Conservation (phyloP, 2,888 invertebrate genomes). For the Brassicogethes aeneus region DNA sequence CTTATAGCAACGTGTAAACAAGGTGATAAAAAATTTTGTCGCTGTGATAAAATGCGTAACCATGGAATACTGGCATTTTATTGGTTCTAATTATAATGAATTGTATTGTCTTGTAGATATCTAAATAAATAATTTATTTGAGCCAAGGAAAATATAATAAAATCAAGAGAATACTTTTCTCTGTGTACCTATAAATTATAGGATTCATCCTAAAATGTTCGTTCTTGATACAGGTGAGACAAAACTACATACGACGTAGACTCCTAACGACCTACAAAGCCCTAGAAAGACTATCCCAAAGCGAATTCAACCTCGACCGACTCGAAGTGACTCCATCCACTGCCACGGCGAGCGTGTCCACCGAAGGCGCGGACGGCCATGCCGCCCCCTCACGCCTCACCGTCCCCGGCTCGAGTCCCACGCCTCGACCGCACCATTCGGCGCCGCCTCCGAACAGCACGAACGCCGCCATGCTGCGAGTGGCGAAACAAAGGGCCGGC, state of each 20-base stretch:
- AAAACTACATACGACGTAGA: conserved; percentile 70
- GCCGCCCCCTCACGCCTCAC: conserved; percentile 34
- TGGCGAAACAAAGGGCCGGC: conserved; percentile 41
- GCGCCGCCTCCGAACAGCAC: conserved; percentile 37
- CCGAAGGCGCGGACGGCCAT: conserved; percentile 13
- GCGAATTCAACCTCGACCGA: conserved; percentile 74
- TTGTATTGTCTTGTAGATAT: no score
- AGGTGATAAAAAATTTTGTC: no score
- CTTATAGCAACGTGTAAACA: no score
- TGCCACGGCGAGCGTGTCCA: conserved; percentile 35
- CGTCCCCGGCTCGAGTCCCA: conserved; percentile 31
- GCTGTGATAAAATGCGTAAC: no score
- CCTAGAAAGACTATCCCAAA: conserved; percentile 70
- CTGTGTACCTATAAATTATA: no score
- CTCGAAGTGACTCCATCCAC: conserved; percentile 54
- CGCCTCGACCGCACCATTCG: conserved; percentile 28
- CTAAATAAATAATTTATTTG: no score
- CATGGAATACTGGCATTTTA: no score
- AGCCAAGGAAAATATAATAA: no score
- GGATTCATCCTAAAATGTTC: not conserved
- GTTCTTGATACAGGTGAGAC: conserved; percentile 50
- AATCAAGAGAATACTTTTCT: no score
- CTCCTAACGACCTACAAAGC: conserved; percentile 74
- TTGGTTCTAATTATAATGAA: no score
- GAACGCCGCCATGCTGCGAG: conserved; percentile 36